These are phyloP conservation scores for Zaprionus lachaisei DNA, from an alignment of 1,140 invertebrate species.

Conservation along the genomic window DNA sequence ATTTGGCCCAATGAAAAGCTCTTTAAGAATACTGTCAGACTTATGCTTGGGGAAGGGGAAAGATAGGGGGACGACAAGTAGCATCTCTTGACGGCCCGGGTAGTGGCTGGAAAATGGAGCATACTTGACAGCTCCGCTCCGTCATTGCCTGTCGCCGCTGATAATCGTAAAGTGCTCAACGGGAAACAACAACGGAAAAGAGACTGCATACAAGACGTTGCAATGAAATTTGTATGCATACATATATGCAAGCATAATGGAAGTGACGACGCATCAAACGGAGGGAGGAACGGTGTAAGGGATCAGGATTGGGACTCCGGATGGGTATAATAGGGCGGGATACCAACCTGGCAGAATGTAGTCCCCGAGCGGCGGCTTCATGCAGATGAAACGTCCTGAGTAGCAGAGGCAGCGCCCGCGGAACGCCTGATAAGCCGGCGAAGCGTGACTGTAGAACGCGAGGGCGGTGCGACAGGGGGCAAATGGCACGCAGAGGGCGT, in stretches of 20 bases:
- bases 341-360: constrained; percentile 83
- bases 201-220: constrained; percentile 17
- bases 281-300: neutral
- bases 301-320: neutral
- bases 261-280: constrained; percentile 45
- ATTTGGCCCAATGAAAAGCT: constrained; percentile 13
- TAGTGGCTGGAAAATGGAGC: constrained; percentile 40
- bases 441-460: constrained; percentile 94
- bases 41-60: constrained; percentile 5
- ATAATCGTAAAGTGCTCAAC: constrained; percentile 71
- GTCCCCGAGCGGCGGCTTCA: constrained; percentile 92
- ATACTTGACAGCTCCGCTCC: constrained; percentile 48
- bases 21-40: constrained; percentile 30
- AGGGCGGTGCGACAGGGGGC: constrained; percentile 93
- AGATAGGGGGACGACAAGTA: neutral
- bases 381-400: constrained; percentile 95
- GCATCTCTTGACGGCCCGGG: constrained; percentile 6
- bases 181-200: constrained; percentile 35
- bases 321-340: constrained; percentile 1
- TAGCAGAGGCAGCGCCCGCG: constrained; percentile 95
- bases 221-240: constrained; percentile 36
- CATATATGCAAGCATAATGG: constrained; percentile 22
- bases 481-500: constrained; percentile 93
- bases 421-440: constrained; percentile 94
- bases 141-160: constrained; percentile 68